phyloP scores from a whole-genome alignment of 2,113 vertebrate species.

The Oncorhynchus clarkii region DNA sequence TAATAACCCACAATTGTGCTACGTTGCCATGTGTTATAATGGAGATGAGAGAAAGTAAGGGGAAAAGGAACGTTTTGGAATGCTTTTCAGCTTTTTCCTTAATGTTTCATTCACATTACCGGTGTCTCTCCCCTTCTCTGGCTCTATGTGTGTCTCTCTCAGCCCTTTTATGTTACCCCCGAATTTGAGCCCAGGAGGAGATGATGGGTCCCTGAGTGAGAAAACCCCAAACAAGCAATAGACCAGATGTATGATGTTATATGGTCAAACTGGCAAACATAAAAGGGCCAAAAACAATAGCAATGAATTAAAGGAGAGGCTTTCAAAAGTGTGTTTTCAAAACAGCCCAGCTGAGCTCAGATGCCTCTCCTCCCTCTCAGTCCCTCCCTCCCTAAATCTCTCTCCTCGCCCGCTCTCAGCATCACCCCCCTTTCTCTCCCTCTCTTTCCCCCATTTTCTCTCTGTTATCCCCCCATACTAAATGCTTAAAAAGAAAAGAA shows the following conservation, averaged over 20 bases:
- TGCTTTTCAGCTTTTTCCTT: conserved; percentile 79
- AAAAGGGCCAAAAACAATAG: conserved; percentile 97
- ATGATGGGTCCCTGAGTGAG: conserved; percentile 83
- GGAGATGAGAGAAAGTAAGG: conserved; percentile 33
- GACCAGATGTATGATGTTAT: conserved; percentile 99
- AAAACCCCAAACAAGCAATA: conserved; percentile 91
- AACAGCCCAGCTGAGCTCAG: conserved; percentile 94
- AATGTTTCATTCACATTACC: conserved; percentile 54
- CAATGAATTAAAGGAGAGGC: conserved; percentile 92
- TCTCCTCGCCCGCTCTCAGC: conserved; percentile 43
- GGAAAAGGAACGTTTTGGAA: conserved; percentile 69
- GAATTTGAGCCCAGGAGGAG: conserved; percentile 86
- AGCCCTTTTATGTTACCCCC: conserved; percentile 87
- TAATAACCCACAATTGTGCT: neutral
- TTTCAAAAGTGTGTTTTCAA: conserved; percentile 99
- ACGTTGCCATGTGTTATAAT: neutral
- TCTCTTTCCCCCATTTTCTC: conserved; percentile 33
- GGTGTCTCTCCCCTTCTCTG: conserved; percentile 70
- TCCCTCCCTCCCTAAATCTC: conserved; percentile 56
- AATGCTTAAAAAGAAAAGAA: conserved; percentile 83
- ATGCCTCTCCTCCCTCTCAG: conserved; percentile 69
- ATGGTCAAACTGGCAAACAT: conserved; percentile 99
- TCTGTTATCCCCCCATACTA: conserved; percentile 71
- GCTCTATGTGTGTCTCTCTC: conserved; percentile 45
- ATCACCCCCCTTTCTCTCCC: conserved; percentile 44